phyloP scores from a whole-genome alignment of 2,797 vertebrate species.

The Spinibarbus caldwelli region DNA sequence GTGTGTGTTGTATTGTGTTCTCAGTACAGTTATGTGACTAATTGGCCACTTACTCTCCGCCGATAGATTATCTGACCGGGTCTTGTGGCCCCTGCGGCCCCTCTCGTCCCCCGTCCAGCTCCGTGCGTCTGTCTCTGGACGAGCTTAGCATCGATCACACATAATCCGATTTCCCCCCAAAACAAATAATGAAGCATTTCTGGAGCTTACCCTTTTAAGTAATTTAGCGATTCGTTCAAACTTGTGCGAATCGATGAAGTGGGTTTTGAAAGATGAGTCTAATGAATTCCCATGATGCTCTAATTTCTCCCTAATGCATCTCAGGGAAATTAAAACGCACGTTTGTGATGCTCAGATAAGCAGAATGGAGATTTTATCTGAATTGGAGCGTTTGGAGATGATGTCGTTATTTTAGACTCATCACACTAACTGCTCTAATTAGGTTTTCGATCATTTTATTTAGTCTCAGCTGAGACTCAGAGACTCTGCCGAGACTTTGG shows the following conservation, averaged over 20 bases:
- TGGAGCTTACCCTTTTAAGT: constrained; percentile 51
- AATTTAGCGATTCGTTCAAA: constrained; percentile 49
- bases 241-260: constrained; percentile 44
- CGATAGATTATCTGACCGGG: constrained; percentile 19
- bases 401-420: constrained; percentile 37
- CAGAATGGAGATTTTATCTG: constrained; percentile 32
- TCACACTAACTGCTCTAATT: constrained; percentile 44
- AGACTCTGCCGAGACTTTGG: background rate
- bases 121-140: background rate
- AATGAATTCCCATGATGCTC: constrained; percentile 42
- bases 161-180: constrained; percentile 51
- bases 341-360: constrained; percentile 47
- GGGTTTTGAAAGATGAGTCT: constrained; percentile 38
- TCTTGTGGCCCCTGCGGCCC: background rate
- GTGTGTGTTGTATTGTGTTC: background rate
- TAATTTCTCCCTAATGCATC: constrained; percentile 53
- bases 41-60: constrained; percentile 25
- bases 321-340: constrained; percentile 43
- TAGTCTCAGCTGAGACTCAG: background rate
- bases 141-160: constrained; percentile 19
- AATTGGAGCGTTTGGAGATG: constrained; percentile 35
- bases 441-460: constrained; percentile 24
- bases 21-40: constrained; percentile 10
- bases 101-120: background rate
- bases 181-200: constrained; percentile 42